Evolutionary conservation across 2,113 vertebrate genomes (phyloP).

Genomic region (Shinisaurus crocodilurus): DNA sequence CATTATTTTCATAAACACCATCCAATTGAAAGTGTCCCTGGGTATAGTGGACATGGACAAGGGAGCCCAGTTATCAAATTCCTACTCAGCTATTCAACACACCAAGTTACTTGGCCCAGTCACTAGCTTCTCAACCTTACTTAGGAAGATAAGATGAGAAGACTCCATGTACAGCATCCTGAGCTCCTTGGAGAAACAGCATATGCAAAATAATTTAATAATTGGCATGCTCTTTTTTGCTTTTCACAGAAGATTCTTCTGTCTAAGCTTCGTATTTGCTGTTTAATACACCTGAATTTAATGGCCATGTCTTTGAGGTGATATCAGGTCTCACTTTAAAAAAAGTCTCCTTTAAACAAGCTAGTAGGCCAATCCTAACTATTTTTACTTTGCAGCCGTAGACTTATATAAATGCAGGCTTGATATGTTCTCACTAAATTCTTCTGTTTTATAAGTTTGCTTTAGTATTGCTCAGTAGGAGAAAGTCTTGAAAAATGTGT

Average conservation of each 20-base stretch:
- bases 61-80: too few relatives aligned
- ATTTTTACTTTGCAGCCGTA: not conserved
- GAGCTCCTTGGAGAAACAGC: too few relatives aligned
- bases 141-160: too few relatives aligned
- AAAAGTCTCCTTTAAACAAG: not conserved
- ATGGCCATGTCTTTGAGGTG: not conserved
- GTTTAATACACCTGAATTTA: not conserved
- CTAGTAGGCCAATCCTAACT: not conserved
- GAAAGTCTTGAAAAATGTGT: slow-evolving; percentile 30
- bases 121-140: too few relatives aligned
- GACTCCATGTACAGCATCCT: too few relatives aligned
- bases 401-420: not conserved
- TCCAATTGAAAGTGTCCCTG: too few relatives aligned
- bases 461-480: slow-evolving; percentile 17
- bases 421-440: not conserved
- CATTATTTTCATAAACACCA: too few relatives aligned
- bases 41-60: too few relatives aligned
- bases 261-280: too few relatives aligned
- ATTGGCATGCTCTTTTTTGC: not conserved
- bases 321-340: not conserved
- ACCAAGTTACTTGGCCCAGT: too few relatives aligned
- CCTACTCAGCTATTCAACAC: too few relatives aligned
- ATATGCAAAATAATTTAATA: too few relatives aligned
- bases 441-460: not conserved
- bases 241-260: not conserved